phyloP scores from a whole-genome alignment of 2,797 vertebrate genomes.

The Prionace glauca region DNA sequence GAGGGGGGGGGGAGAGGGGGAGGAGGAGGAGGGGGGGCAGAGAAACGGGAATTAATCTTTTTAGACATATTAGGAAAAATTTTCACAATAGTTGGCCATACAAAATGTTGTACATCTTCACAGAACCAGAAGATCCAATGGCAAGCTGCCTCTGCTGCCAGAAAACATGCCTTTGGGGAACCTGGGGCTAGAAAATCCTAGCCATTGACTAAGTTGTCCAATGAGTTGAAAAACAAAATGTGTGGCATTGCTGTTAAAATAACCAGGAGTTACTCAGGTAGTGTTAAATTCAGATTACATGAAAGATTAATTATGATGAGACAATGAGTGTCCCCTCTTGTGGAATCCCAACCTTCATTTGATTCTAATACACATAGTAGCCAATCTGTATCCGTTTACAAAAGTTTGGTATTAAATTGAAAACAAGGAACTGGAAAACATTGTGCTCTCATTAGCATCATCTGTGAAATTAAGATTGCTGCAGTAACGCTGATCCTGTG shows the following conservation, averaged over 20 bases:
- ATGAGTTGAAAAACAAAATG: background rate
- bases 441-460: background rate
- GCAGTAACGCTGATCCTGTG: background rate
- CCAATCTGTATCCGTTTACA: background rate
- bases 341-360: background rate
- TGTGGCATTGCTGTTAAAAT: background rate
- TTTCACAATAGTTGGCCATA: background rate
- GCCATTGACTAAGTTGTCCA: no score
- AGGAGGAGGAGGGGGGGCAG: no score
- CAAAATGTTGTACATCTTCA: no score
- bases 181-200: no score
- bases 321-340: background rate
- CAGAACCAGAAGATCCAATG: no score
- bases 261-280: background rate
- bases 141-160: no score
- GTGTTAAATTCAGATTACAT: background rate
- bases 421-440: background rate
- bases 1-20: no score
- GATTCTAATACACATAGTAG: background rate
- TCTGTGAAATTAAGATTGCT: background rate
- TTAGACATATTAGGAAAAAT: background rate
- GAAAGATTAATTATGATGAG: background rate
- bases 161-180: no score
- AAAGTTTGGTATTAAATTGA: background rate
- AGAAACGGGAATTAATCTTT: background rate